Percentiles rank a stretch among this genome's conserved stretches.
phyloP scores from a whole-genome alignment of 2,113 vertebrate species.

The Onychostruthus taczanowskii region DNA sequence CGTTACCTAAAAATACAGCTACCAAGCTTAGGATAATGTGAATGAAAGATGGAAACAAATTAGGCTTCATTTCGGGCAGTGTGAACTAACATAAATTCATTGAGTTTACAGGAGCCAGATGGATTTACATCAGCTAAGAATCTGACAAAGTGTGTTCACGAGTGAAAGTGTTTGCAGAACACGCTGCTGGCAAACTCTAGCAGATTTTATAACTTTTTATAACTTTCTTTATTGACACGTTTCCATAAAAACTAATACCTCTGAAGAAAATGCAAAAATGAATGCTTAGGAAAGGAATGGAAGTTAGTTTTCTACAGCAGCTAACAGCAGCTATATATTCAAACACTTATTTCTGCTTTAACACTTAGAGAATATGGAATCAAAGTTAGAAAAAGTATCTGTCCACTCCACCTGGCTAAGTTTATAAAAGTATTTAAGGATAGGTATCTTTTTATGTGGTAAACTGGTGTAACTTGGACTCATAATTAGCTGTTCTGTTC shows the following conservation, averaged over 20 bases:
- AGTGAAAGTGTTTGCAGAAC: slow-evolving; percentile 16
- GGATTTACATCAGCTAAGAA: slow-evolving; percentile 32
- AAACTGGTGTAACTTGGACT: neutral
- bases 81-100: slow-evolving; percentile 11
- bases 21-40: neutral
- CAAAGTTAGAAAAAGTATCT: neutral
- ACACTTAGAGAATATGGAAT: neutral
- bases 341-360: neutral
- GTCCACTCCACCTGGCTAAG: neutral
- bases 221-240: neutral
- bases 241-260: slow-evolving; percentile 5
- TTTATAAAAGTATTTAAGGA: neutral
- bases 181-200: neutral
- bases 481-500: neutral
- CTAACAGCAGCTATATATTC: neutral
- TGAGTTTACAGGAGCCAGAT: slow-evolving; percentile 19
- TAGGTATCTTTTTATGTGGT: neutral
- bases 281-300: neutral
- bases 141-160: neutral
- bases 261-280: neutral
- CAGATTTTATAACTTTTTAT: neutral
- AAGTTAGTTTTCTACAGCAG: neutral
- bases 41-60: slow-evolving; percentile 37
- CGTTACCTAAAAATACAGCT: neutral
- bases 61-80: neutral